Evolutionary conservation across 1,140 invertebrate species (phyloP), one percentile per base, ranked within the genome.

Genomic region (Caligus rogercresseyi): DNA sequence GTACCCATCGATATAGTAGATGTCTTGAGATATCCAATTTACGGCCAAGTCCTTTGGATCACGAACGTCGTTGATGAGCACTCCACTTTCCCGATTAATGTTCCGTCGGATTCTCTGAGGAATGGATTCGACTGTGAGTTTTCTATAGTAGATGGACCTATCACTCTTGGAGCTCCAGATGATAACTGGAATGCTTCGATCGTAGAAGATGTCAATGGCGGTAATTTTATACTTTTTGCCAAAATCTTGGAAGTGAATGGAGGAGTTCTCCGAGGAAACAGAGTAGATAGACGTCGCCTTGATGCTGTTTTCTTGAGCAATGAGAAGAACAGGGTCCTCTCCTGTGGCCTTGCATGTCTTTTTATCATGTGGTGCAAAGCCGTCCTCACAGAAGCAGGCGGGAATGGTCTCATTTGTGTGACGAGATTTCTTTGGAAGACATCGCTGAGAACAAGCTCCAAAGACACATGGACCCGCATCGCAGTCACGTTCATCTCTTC

Each of bases 1-100:
- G 65, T 77, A 75, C 23, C 78, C 77, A 72, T 87, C 84, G 3
- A 83, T 79, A 72, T 83, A 83, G 72, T 88, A 90, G 16, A 90
- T 71, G 58, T 80, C 76, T 64, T 79, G 76, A 0, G 80, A 78
- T 3, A 85, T 74, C 79, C 83, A 86, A 73, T 91, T 87, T 18
- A 90, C 78, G 2, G 83, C 80, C 43, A 92, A 72, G 14, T 85
- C 85, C 68, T 83, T 79, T 0, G 87, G 83, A 58, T 79, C 25
- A 62, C 25, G 51, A 43, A 19, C 23, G 31, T 23, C 23, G 16
- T 54, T 31, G n/a, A 62, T 23, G n/a, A 62, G 31, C 15, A 54
- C 24, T 14, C 11, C 61, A 25, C 2, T 54, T 3, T 54, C 11
- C 14, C 23, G 19, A 62, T 24, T 11, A 15, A n/a, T 53, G 2